These are phyloP conservation scores for Tachystola acroxantha DNA, from an alignment of 2,888 invertebrate genomes.

Conservation along the genomic window DNA sequence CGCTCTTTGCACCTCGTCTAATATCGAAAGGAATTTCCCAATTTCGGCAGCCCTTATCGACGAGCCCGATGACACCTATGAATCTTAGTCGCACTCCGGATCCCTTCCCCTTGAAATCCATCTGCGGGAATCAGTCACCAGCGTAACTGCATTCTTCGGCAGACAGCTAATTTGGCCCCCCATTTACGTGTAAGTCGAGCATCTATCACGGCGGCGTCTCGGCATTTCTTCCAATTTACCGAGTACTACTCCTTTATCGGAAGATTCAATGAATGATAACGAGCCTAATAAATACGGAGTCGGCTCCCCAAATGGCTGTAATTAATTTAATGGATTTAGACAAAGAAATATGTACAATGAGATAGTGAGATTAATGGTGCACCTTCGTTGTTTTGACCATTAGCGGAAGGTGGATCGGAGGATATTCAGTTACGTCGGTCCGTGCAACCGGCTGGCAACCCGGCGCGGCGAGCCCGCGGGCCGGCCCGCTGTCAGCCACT, in stretches of 20 bases:
- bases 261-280: constrained; percentile 78
- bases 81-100: constrained; percentile 47
- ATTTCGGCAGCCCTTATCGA: constrained; percentile 50
- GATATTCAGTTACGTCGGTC: constrained; percentile 21
- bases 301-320: constrained; percentile 70
- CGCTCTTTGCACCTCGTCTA: constrained; percentile 46
- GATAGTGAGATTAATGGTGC: constrained; percentile 70
- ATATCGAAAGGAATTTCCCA: constrained; percentile 62
- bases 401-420: constrained; percentile 34
- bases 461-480: no score
- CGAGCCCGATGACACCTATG: constrained; percentile 61
- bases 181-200: constrained; percentile 67
- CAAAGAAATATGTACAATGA: constrained; percentile 75
- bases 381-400: constrained; percentile 57
- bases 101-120: constrained; percentile 35
- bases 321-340: constrained; percentile 78
- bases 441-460: no score
- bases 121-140: constrained; percentile 58
- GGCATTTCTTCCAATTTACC: constrained; percentile 62
- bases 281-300: constrained; percentile 74
- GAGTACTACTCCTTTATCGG: constrained; percentile 55
- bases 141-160: constrained; percentile 66
- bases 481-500: constrained; percentile 25
- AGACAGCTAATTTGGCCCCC: constrained; percentile 71
- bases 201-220: constrained; percentile 59